Evolutionary conservation across 2,888 invertebrate species (phyloP).

Genomic region (Oscheius sp.): DNA sequence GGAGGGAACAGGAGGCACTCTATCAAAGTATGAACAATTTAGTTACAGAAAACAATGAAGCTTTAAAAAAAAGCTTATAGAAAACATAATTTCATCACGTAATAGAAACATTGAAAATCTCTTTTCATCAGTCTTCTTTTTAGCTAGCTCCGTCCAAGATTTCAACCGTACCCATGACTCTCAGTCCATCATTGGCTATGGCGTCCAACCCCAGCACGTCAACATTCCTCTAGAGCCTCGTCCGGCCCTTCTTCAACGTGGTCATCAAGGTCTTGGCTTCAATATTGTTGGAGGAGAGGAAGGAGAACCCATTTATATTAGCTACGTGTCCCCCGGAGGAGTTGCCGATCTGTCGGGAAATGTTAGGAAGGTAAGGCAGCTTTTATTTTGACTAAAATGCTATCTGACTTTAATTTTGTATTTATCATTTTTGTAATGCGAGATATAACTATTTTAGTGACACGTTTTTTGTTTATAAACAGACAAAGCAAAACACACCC

Average conservation of each 20-base stretch:
- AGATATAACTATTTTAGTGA: too few species aligned
- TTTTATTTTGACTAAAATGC: too few species aligned
- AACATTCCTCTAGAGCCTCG: constrained; percentile 51
- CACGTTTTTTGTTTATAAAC: too few species aligned
- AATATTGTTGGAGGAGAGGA: constrained; percentile 99
- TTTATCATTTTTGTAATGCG: too few species aligned
- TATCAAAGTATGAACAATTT: too few species aligned
- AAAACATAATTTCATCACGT: too few species aligned
- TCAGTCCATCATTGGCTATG: constrained; percentile 34
- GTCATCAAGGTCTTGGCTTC: constrained; percentile 86
- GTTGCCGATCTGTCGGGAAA: constrained; percentile 89
- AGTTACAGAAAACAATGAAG: too few species aligned
- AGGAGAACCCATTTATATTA: constrained; percentile 96
- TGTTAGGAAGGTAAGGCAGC: constrained; percentile 58
- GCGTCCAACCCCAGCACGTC: constrained; percentile 32
- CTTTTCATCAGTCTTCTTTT: too few species aligned
- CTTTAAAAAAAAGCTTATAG: too few species aligned
- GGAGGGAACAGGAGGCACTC: too few species aligned
- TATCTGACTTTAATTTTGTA: too few species aligned
- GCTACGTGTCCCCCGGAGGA: constrained; percentile 93
- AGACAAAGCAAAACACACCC: neutral
- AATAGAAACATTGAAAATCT: too few species aligned
- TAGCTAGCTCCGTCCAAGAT: constrained; percentile 54
- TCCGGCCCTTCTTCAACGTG: constrained; percentile 44
- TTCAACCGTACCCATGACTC: constrained; percentile 45